A percentile compares a stretch with the other conserved stretches of the same genome.
Conservation (phyloP, 2,113 vertebrate genomes). For the Siniperca chuatsi region DNA sequence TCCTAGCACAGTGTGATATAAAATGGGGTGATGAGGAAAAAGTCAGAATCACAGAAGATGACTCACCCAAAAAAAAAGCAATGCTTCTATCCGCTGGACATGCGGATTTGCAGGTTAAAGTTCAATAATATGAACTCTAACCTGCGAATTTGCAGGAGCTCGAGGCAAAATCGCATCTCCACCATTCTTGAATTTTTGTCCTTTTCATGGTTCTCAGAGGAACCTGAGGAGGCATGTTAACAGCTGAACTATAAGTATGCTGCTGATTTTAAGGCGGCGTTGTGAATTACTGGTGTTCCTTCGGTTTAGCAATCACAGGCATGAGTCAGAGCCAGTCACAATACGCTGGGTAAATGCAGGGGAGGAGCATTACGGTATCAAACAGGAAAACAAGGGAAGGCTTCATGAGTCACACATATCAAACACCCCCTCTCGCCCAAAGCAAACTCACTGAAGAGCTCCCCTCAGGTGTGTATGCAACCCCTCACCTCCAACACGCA, state of each 20-base stretch:
- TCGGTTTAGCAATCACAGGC: not conserved
- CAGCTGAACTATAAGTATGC: not conserved
- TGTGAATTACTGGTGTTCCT: conserved; percentile 30
- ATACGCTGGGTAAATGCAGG: conserved; percentile 39
- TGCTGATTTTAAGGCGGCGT: conserved; percentile 5
- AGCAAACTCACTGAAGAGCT: conserved; percentile 41
- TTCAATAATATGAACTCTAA: conserved; percentile 2
- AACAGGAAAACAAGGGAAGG: conserved; percentile 39
- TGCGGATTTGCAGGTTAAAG: not conserved
- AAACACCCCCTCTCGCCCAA: conserved; percentile 32
- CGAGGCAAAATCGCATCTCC: not conserved
- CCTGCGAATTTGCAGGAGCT: conserved; percentile 7
- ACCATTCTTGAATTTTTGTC: not conserved
- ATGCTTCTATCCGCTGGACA: not conserved
- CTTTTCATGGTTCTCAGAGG: not conserved
- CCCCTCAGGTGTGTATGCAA: not conserved
- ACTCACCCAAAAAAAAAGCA: not conserved
- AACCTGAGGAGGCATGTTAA: not conserved
- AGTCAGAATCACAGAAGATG: not conserved
- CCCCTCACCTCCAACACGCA: not conserved
- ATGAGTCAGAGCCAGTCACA: conserved; percentile 61
- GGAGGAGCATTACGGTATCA: conserved; percentile 34
- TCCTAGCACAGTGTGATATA: not conserved
- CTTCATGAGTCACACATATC: conserved; percentile 57
- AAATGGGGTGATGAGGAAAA: not conserved